Conservation (phyloP, 2,797 vertebrate species). For the Scolopax rusticola region DNA sequence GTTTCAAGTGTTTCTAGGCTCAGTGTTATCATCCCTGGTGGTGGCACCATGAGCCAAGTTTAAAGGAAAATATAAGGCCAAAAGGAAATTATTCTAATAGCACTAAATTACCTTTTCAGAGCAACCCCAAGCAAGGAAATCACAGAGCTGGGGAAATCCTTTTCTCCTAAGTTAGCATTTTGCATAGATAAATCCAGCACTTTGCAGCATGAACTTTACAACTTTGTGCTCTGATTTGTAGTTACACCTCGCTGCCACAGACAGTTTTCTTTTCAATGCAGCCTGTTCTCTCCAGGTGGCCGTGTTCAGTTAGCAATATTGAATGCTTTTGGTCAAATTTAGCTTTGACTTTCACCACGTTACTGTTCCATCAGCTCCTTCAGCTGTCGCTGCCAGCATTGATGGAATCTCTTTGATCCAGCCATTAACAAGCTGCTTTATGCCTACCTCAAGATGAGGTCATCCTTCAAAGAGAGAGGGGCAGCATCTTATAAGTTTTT, state of each 20-base stretch:
- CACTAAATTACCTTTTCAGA: neutral
- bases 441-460: neutral
- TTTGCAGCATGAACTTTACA: neutral
- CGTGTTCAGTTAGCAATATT: neutral
- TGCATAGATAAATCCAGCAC: neutral
- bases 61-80: neutral
- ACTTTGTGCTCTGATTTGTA: neutral
- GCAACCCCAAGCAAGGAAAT: neutral
- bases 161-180: neutral
- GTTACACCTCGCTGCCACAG: fast-evolving
- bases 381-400: neutral
- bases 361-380: neutral
- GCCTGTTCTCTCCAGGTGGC: neutral
- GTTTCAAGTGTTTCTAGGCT: neutral
- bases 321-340: neutral
- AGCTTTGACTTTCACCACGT: neutral
- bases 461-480: neutral
- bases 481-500: neutral
- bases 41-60: neutral
- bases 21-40: neutral
- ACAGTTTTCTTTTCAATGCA: neutral
- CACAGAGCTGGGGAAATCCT: neutral
- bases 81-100: neutral
- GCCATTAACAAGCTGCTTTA: neutral
- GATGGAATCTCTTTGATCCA: neutral